Conservation (phyloP, 1,140 invertebrate species). For the Listronotus bonariensis region DNA sequence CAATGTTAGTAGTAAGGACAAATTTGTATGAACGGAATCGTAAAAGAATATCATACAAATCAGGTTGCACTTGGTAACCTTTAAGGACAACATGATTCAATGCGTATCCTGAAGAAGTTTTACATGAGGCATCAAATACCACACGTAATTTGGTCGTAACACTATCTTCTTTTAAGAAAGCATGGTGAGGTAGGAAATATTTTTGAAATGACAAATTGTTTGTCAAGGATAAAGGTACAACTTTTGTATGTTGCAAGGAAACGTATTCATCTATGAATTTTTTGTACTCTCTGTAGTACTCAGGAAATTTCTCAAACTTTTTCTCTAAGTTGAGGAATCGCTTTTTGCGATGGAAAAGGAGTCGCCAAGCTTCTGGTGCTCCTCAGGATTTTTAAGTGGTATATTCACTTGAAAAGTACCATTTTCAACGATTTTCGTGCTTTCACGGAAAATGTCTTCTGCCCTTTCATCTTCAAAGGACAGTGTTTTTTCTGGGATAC, state of each 20-base stretch:
- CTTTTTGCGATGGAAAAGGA: no score
- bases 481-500: no score
- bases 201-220: conserved; percentile 1
- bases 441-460: no score
- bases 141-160: conserved; percentile 50
- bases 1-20: conserved; percentile 18
- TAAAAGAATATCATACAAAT: conserved; percentile 26
- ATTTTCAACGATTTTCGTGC: no score
- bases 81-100: conserved; percentile 44
- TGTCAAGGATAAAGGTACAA: conserved; percentile 14
- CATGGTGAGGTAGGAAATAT: conserved; percentile 41
- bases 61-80: conserved; percentile 32
- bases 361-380: no score
- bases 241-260: conserved; percentile 41
- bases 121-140: conserved; percentile 50
- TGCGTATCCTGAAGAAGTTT: conserved; percentile 45
- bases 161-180: conserved; percentile 42
- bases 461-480: no score
- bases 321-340: no score
- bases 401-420: no score
- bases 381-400: no score
- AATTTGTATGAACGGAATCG: conserved; percentile 13
- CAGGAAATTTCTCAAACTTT: no score
- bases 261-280: conserved; percentile 47
- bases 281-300: conserved; percentile 27